These are phyloP conservation scores for Ptychochromis oligacanthus DNA, from an alignment of 2,113 vertebrate genomes.

Conservation along the genomic window DNA sequence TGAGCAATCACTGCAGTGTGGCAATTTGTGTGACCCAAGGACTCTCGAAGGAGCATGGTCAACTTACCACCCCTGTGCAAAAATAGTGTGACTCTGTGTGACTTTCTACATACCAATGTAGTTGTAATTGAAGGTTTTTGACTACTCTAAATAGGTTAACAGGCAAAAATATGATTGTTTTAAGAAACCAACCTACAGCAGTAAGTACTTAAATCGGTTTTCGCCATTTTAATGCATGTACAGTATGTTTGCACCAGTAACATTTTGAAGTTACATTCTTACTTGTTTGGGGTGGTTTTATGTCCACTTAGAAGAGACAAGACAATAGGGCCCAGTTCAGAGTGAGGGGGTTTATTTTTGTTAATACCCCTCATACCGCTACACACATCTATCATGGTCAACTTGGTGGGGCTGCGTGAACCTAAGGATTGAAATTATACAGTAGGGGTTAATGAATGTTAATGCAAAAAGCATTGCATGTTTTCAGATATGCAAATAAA, in stretches of 20 bases:
- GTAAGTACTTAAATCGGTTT: not conserved
- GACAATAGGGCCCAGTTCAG: constrained; percentile 91
- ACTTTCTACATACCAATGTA: rapidly evolving
- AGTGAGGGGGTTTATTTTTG: constrained; percentile 85
- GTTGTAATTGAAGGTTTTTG: not conserved
- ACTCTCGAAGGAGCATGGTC: constrained; percentile 93
- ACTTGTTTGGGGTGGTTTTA: constrained; percentile 92
- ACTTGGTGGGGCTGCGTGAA: constrained; percentile 89
- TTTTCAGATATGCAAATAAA: not conserved
- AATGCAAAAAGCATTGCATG: not conserved
- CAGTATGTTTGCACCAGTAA: not conserved
- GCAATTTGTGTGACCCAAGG: constrained; percentile 91
- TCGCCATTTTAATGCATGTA: not conserved
- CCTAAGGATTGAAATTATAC: constrained; percentile 73
- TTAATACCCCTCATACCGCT: constrained; percentile 88
- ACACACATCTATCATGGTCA: constrained; percentile 98
- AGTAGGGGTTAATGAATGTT: not conserved
- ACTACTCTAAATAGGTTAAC: rapidly evolving
- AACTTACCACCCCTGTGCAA: constrained; percentile 90
- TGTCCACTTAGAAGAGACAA: constrained; percentile 91
- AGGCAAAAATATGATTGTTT: not conserved
- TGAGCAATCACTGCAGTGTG: constrained; percentile 93
- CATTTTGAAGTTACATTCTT: constrained; percentile 63
- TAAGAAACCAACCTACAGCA: not conserved
- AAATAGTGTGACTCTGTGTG: constrained; percentile 5